These are phyloP conservation scores for Myopa tessellatipennis DNA, from an alignment of 2,888 invertebrate genomes.

Conservation along the genomic window DNA sequence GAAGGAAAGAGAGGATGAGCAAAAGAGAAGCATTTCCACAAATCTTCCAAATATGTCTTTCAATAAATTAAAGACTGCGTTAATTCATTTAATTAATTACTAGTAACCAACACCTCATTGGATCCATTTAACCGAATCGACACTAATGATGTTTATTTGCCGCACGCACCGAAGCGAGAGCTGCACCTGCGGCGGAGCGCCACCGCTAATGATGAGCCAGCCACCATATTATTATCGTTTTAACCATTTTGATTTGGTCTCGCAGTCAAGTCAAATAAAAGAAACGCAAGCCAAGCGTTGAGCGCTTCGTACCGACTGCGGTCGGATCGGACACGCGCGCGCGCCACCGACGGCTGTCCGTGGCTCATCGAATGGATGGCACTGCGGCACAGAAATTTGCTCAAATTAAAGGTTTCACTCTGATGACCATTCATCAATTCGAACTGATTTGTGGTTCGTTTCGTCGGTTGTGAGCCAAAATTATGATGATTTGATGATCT, in stretches of 20 bases:
- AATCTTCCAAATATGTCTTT: too few species aligned
- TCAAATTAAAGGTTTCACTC: slow-evolving; percentile 26
- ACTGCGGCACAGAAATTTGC: slow-evolving; percentile 28
- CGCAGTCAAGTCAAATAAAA: slow-evolving; percentile 32
- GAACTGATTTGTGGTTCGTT: background rate
- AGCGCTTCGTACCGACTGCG: background rate
- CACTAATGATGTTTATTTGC: slow-evolving; percentile 1
- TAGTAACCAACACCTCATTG: too few species aligned
- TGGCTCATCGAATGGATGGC: background rate
- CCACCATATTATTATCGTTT: slow-evolving; percentile 30
- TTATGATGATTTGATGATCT: slow-evolving; percentile 9
- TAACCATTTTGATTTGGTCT: slow-evolving; percentile 19
- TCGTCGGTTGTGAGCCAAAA: background rate
- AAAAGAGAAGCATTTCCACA: too few species aligned
- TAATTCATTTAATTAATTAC: background rate
- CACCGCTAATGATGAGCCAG: slow-evolving; percentile 21
- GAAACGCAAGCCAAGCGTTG: slow-evolving; percentile 13
- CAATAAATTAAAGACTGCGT: too few species aligned
- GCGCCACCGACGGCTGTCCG: background rate
- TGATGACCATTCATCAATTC: slow-evolving; percentile 32
- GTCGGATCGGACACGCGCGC: slow-evolving; percentile 8
- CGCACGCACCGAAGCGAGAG: slow-evolving; percentile 7
- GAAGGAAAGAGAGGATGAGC: too few species aligned
- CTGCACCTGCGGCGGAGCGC: background rate
- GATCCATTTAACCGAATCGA: background rate